A percentile compares a stretch with the other conserved stretches of the same genome.
These are phyloP conservation scores for Phrynosoma blainvillii DNA, from an alignment of 2,113 vertebrate genomes.

Conservation along the genomic window DNA sequence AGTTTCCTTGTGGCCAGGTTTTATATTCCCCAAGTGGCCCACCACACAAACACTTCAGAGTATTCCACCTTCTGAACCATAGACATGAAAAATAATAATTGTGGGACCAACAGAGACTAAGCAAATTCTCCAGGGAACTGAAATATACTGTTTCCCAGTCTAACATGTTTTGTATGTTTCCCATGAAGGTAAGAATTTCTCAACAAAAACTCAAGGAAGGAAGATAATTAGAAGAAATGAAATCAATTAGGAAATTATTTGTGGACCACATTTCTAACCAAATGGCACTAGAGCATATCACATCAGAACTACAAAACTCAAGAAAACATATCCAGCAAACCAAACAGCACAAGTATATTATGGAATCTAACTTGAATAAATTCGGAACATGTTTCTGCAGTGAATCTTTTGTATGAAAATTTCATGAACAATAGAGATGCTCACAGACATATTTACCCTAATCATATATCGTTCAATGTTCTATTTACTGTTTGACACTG, in stretches of 20 bases:
- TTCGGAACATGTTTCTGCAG: neutral
- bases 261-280: neutral
- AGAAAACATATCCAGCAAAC: neutral
- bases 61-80: neutral
- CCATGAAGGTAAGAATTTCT: neutral
- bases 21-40: neutral
- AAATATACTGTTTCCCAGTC: neutral
- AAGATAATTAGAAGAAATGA: neutral
- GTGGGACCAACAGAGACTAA: neutral
- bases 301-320: neutral
- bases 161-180: neutral
- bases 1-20: too few species aligned
- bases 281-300: neutral
- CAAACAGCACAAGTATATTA: neutral
- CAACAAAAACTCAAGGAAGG: neutral
- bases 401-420: neutral
- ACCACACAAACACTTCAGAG: neutral
- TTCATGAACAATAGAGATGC: neutral
- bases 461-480: neutral
- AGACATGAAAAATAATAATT: neutral
- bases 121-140: neutral
- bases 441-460: neutral
- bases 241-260: neutral
- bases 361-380: neutral
- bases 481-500: neutral